A percentile compares a stretch with the other conserved stretches of the same genome.
Conservation (phyloP, 1,140 invertebrate species). For the Chironomus striatipennis region DNA sequence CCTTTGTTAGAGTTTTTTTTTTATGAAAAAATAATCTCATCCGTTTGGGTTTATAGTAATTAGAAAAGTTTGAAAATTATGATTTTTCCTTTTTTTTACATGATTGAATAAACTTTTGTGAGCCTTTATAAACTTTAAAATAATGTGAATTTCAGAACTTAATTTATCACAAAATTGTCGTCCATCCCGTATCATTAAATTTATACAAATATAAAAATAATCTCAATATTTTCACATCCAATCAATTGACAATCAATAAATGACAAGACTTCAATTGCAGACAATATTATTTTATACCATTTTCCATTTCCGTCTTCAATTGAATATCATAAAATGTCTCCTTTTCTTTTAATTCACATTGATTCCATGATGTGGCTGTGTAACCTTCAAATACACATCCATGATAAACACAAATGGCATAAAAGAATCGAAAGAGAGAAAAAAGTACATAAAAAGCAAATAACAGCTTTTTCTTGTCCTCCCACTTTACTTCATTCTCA, state of each 20-base stretch:
- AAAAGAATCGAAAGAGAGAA: no score
- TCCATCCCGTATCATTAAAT: no score
- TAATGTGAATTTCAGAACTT: no score
- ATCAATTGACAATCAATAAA: not conserved
- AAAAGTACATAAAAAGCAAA: not conserved
- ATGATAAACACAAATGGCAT: not conserved
- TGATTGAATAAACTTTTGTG: no score
- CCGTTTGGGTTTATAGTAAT: no score
- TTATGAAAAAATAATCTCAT: no score
- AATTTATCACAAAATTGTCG: no score
- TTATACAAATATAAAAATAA: no score
- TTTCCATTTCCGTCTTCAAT: not conserved
- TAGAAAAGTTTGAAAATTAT: no score
- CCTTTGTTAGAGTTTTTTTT: no score
- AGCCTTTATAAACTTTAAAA: no score
- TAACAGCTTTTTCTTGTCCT: not conserved
- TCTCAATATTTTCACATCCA: not conserved
- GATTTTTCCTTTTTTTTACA: no score
- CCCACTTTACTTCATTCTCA: slow-evolving; percentile 4
- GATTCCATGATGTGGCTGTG: not conserved
- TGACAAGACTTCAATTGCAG: slow-evolving; percentile 6
- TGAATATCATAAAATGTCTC: not conserved
- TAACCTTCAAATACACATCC: not conserved
- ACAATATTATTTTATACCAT: not conserved
- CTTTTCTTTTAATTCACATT: not conserved